Conservation (phyloP, 2,888 invertebrate genomes). For the Hyposoter didymator region DNA sequence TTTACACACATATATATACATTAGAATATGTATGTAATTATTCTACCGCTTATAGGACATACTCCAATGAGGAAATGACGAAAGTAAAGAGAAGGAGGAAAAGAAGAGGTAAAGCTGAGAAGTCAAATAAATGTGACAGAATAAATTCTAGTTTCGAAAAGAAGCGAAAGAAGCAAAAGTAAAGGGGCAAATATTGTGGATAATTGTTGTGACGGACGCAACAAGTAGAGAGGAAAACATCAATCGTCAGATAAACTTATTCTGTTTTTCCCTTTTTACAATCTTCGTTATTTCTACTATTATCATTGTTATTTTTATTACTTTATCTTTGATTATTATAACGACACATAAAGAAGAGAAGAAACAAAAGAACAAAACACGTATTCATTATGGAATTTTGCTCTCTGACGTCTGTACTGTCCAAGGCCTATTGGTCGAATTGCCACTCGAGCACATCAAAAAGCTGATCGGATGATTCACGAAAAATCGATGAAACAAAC, state of each 20-base stretch:
- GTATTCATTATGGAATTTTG: slow-evolving; percentile 54
- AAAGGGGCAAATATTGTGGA: slow-evolving; percentile 55
- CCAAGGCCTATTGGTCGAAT: slow-evolving; percentile 71
- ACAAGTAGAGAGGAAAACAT: slow-evolving; percentile 37
- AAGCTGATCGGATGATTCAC: slow-evolving; percentile 49
- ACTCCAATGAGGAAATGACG: slow-evolving; percentile 50
- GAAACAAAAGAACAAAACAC: background rate
- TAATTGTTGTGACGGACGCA: slow-evolving; percentile 45
- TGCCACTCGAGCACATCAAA: slow-evolving; percentile 63
- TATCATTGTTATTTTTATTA: background rate
- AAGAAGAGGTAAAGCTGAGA: slow-evolving; percentile 14
- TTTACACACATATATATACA: slow-evolving; percentile 43
- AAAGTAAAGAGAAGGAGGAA: slow-evolving; percentile 15
- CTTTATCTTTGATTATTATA: slow-evolving; percentile 40
- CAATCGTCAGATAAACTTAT: slow-evolving; percentile 53
- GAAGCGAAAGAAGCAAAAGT: slow-evolving; percentile 22
- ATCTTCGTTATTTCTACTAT: slow-evolving; percentile 37
- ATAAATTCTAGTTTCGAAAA: slow-evolving; percentile 25
- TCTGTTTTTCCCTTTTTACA: slow-evolving; percentile 59
- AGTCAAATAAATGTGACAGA: slow-evolving; percentile 8
- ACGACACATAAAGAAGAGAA: background rate
- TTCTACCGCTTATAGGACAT: slow-evolving; percentile 65
- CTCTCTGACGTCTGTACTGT: slow-evolving; percentile 65
- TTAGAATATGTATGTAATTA: slow-evolving; percentile 57
- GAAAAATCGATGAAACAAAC: slow-evolving; percentile 31